Base-by-base conservation (phyloP, 37 sponge, comb jelly and placozoan genomes). In the Chondrilla cf. caribensis region DNA sequence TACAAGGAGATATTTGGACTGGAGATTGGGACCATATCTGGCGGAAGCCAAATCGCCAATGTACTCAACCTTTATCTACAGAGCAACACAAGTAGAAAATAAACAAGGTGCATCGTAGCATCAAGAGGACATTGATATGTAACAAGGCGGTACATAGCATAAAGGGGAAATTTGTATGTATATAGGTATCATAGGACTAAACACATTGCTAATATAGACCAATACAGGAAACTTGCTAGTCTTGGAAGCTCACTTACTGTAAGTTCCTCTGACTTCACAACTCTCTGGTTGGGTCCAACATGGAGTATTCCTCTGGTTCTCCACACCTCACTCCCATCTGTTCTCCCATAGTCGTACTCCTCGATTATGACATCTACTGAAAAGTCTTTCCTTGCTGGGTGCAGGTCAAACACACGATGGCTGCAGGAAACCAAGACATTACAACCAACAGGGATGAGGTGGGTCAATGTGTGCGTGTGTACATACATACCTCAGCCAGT, bases 21-120 rank as follows among this genome's bases (percentile, higher is more conserved):
- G 64, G 9, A 60, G 40, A 19, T 60, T 60, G 41, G 21, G 41
- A 26, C 41, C 33, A 32, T 6, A 62, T 21, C 24, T 60, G 39
- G 81, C 37, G 19, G 43, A 19, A 59, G 28, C 65, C 32, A 93
- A 83, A 58, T 93, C 93, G 17, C 85, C 93, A 76, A 93, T 86
- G 57, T 93, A 89, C 80, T 89, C 85, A 14, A 75, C 89, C 65
- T 81, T 84, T 58, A 93, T 66, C 93, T 92, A 57, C 1, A 64
- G 0, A 41, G 51, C 51, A 47, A 47, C 51, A 47, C 51, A 11
- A n/a, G n/a, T n/a, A n/a, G 41, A 60, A 28, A 17, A 72, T 58
- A 26, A 47, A 58, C 62, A n/a, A n/a, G n/a, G n/a, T n/a, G n/a
- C n/a, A 41, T 24, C 21, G 36, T 41, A 15, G 6, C 58, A 42